Conservation (phyloP, 2,797 vertebrate species). For the Onychomys arenicola region DNA sequence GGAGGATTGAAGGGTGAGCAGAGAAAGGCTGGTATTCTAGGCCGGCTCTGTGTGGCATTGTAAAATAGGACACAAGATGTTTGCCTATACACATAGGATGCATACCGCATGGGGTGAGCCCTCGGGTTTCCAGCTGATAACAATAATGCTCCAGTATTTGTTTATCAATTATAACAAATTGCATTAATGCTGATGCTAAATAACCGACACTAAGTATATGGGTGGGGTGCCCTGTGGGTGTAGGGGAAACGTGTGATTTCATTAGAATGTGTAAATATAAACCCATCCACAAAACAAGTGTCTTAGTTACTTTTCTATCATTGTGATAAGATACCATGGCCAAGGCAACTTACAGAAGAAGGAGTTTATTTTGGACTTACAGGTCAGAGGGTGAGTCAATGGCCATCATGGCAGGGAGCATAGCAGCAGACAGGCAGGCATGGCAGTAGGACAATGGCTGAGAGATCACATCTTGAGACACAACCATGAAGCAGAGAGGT, state of each 20-base stretch:
- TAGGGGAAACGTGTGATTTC: rapidly evolving
- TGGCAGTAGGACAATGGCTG: not conserved
- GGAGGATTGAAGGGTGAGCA: not conserved
- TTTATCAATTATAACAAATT: no score
- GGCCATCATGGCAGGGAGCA: not conserved
- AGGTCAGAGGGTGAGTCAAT: not conserved
- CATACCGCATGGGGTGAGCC: rapidly evolving
- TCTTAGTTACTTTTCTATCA: not conserved
- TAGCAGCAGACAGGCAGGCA: not conserved
- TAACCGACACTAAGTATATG: no score
- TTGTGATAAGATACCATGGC: not conserved
- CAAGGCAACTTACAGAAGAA: not conserved
- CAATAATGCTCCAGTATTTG: rapidly evolving
- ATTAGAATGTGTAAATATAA: no score
- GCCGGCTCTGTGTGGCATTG: not conserved
- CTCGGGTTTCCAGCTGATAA: rapidly evolving
- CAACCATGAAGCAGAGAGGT: not conserved
- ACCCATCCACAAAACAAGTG: not conserved
- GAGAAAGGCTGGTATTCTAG: rapidly evolving
- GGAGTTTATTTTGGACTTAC: not conserved
- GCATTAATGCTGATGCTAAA: not conserved
- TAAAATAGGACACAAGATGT: rapidly evolving
- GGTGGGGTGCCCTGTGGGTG: rapidly evolving
- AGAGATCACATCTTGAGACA: not conserved
- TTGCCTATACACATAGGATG: rapidly evolving